These are phyloP conservation scores for Callipepla squamata DNA, from an alignment of 2,113 vertebrate genomes.

Conservation along the genomic window DNA sequence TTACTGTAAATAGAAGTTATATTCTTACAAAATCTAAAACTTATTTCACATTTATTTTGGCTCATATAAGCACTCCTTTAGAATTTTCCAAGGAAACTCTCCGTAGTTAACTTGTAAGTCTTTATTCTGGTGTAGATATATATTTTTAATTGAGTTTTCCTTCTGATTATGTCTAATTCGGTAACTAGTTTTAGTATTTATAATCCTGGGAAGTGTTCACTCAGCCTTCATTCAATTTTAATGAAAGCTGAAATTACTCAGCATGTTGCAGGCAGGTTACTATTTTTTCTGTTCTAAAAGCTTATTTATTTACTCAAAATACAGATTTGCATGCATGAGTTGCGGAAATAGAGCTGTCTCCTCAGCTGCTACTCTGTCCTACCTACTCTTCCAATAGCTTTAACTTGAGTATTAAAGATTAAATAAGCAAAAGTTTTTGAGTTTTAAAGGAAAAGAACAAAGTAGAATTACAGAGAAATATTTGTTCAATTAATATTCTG, in stretches of 20 bases:
- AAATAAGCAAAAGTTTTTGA: neutral
- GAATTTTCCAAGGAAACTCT: slow-evolving; percentile 11
- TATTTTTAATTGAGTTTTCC: slow-evolving; percentile 11
- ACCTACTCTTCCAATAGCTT: neutral
- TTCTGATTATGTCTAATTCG: slow-evolving; percentile 40
- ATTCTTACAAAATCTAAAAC: neutral
- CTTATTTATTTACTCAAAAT: neutral
- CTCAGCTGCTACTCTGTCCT: neutral
- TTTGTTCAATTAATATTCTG: neutral
- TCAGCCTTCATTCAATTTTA: slow-evolving; percentile 20
- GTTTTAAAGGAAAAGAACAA: neutral
- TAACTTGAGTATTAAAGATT: neutral
- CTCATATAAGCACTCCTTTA: neutral
- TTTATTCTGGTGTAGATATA: neutral
- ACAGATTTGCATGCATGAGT: neutral
- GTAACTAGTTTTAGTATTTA: slow-evolving; percentile 19
- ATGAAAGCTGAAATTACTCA: slow-evolving; percentile 37
- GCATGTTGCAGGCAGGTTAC: slow-evolving; percentile 2
- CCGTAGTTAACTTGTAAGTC: neutral
- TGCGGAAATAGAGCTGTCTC: neutral
- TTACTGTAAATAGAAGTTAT: neutral
- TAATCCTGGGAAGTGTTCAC: neutral
- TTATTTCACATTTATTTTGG: neutral
- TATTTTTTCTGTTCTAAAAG: neutral
- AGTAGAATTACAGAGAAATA: neutral